Conservation (phyloP, 2,888 invertebrate genomes). For the Lepidochitona cinerea region DNA sequence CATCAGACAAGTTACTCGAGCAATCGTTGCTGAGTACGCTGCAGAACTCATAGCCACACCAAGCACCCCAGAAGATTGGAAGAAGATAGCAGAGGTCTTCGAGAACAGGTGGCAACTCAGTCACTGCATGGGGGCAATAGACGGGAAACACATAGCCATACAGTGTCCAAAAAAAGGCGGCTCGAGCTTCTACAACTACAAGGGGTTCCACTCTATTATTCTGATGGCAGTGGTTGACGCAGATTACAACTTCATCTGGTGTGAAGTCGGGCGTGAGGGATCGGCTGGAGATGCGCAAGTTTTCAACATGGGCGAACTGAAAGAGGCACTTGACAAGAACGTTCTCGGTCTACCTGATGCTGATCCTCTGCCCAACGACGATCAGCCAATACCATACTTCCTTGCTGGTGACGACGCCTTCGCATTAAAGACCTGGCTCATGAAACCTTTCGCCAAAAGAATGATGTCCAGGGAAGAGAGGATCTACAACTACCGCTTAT, state of each 20-base stretch:
- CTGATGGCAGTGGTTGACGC: background rate
- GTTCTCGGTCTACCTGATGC: too few relatives aligned
- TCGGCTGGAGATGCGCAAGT: too few relatives aligned
- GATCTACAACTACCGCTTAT: too few relatives aligned
- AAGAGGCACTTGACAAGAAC: too few relatives aligned
- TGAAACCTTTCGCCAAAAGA: too few relatives aligned
- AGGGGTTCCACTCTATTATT: slow-evolving; percentile 6
- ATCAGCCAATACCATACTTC: too few relatives aligned
- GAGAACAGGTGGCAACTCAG: slow-evolving; percentile 4
- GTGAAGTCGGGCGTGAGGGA: too few relatives aligned
- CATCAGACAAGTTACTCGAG: slow-evolving; percentile 13
- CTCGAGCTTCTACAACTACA: slow-evolving; percentile 9
- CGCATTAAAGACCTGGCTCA: too few relatives aligned
- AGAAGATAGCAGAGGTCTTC: slow-evolving; percentile 6
- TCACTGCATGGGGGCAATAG: slow-evolving; percentile 7
- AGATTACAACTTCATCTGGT: background rate
- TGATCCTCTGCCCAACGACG: too few relatives aligned
- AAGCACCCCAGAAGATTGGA: slow-evolving; percentile 12
- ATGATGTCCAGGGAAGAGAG: too few relatives aligned
- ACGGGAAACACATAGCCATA: slow-evolving; percentile 14
- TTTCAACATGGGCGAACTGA: too few relatives aligned
- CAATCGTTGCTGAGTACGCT: slow-evolving; percentile 7
- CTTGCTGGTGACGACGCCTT: too few relatives aligned
- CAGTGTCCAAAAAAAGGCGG: slow-evolving; percentile 9
- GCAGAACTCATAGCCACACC: background rate